Evolutionary conservation across 2,888 invertebrate species (phyloP), one percentile per base, ranked within the genome.

Genomic region (Cosmia pyralina): DNA sequence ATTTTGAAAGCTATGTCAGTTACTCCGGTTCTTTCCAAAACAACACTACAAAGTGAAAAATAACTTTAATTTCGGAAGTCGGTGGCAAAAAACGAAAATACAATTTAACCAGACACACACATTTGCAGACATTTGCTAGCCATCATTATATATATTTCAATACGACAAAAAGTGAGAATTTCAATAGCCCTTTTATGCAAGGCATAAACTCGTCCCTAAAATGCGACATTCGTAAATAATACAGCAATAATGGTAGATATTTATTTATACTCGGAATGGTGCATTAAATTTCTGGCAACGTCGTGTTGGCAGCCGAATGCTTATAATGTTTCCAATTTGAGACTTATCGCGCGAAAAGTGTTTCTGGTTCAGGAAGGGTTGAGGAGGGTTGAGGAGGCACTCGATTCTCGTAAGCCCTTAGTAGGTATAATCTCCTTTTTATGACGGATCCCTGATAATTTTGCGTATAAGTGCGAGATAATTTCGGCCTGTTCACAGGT

Each of bases 241-340:
- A 52, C 8, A 41, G 13, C 46, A 46, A 70, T 75, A 79, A 75
- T 67, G 17, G 46, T 55, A 70, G 15, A 17, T 57, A 68, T 79
- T n/a, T n/a, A n/a, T n/a, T n/a, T 69, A 53, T 67, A 67, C 10
- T 34, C 28, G 10, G 19, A 38, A 58, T 19, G 65, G 58, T 66
- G 58, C 65, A 70, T 75, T 75, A 69, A 62, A 62, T 50, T 69
- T 50, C 69, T 72, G 72, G 81, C 64, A 81, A 13, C 48, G 52
- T 34, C 53, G 53, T 34, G 13, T 53, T 58, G 75, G 72, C 64
- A 67, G 34, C 62, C 46, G 34, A 76, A 28, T 48, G 60, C 57
- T 65, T 68, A 60, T 67, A 75, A 55, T 67, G 48, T 67, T 53
- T 60, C 70, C 71, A 68, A 71, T 79, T 80, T 76, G 46, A 70